These are phyloP conservation scores for Pseudorhombus dupliciocellatus DNA, from an alignment of 2,113 vertebrate genomes.

Conservation along the genomic window DNA sequence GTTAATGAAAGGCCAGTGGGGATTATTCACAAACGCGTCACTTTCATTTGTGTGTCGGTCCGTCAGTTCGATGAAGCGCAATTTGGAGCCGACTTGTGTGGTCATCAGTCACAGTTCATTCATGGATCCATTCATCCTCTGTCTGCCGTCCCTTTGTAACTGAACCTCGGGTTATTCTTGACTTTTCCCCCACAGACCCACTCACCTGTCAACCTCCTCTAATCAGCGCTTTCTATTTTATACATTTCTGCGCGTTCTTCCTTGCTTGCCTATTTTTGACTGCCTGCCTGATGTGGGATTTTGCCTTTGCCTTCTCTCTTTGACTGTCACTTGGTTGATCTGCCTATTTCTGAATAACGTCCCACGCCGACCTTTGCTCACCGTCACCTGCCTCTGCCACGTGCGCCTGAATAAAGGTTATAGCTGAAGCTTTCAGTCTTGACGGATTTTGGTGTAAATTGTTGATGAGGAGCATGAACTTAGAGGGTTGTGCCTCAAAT, in stretches of 20 bases:
- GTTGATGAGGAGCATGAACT: neutral
- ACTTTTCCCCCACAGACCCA: too few species aligned
- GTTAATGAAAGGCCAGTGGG: conserved; percentile 21
- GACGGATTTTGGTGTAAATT: neutral
- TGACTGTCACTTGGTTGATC: neutral
- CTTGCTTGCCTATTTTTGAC: neutral
- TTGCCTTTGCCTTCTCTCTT: neutral
- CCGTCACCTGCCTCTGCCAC: neutral
- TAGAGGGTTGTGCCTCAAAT: neutral
- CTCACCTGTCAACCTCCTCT: neutral
- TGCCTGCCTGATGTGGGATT: neutral
- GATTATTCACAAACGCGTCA: neutral
- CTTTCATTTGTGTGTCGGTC: conserved; percentile 2
- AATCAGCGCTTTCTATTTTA: neutral
- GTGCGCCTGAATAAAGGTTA: neutral
- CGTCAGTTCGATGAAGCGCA: conserved; percentile 10
- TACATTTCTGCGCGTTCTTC: neutral
- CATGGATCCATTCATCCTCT: neutral
- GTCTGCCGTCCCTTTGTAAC: neutral
- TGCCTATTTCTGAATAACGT: neutral
- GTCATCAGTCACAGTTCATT: neutral
- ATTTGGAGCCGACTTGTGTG: neutral
- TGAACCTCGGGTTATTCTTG: neutral
- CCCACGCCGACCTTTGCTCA: neutral
- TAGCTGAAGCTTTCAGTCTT: neutral